phyloP scores from a whole-genome alignment of 2,797 vertebrate species.

The Tolypeutes matacus region DNA sequence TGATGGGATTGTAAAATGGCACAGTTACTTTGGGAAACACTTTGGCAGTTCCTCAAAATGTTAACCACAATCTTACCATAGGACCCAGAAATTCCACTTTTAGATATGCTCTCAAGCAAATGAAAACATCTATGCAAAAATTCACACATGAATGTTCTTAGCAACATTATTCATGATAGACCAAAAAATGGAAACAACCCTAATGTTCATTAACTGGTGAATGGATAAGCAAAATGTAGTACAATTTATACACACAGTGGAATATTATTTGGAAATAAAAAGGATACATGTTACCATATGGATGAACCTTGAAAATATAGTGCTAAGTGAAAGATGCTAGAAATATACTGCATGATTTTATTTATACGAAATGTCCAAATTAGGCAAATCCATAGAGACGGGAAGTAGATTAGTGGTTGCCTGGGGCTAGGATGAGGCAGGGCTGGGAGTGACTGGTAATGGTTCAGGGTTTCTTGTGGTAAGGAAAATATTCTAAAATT shows the following conservation, averaged over 20 bases:
- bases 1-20: neutral
- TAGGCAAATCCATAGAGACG: neutral
- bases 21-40: neutral
- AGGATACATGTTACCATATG: neutral
- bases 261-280: neutral
- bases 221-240: neutral
- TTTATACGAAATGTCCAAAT: neutral
- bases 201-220: neutral
- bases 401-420: neutral
- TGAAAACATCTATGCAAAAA: neutral
- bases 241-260: neutral
- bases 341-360: neutral
- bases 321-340: neutral
- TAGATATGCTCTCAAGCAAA: neutral
- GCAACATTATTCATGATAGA: neutral
- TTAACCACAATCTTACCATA: neutral
- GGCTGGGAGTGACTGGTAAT: neutral
- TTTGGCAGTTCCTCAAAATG: neutral
- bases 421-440: neutral
- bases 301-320: neutral
- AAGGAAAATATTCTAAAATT: neutral
- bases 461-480: neutral
- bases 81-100: neutral
- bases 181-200: neutral
- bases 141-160: neutral